Evolutionary conservation across 2,888 invertebrate genomes (phyloP).

Genomic region (Argyresthia goedartella): DNA sequence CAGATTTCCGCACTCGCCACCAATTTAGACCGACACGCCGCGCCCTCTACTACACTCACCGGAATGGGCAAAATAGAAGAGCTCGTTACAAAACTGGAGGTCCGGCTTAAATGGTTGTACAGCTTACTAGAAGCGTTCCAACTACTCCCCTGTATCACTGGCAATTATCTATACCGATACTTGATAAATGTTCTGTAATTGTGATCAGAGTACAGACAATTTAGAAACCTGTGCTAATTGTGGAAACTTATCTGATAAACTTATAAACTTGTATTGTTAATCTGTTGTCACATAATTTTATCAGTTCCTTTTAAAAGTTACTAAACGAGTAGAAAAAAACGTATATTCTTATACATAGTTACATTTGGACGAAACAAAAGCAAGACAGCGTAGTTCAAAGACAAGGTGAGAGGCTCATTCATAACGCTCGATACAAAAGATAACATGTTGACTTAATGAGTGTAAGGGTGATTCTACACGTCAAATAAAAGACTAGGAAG

Average conservation of each 20-base stretch:
- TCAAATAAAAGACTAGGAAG: slow-evolving; percentile 47
- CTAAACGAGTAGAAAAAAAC: too few relatives aligned
- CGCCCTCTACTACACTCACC: background rate
- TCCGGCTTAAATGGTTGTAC: slow-evolving; percentile 3
- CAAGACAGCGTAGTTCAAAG: background rate
- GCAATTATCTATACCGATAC: slow-evolving; percentile 30
- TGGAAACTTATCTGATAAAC: background rate
- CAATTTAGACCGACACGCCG: slow-evolving; percentile 17
- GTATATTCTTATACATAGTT: too few relatives aligned
- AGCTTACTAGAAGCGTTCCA: slow-evolving; percentile 6
- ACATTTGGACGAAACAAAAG: too few relatives aligned
- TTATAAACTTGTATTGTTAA: background rate
- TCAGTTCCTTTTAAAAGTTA: too few relatives aligned
- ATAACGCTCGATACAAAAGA: background rate
- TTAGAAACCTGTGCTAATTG: background rate
- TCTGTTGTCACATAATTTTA: background rate
- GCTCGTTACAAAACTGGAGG: background rate
- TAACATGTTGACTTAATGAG: slow-evolving; percentile 4
- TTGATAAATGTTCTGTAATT: slow-evolving; percentile 30
- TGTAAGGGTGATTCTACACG: slow-evolving; percentile 25
- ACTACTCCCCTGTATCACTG: slow-evolving; percentile 18
- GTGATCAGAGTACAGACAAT: slow-evolving; percentile 8
- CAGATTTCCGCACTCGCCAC: slow-evolving; percentile 18
- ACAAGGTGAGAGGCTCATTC: background rate
- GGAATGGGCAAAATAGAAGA: background rate